Conservation (phyloP, 1,140 invertebrate genomes). For the Mamestra configurata region DNA sequence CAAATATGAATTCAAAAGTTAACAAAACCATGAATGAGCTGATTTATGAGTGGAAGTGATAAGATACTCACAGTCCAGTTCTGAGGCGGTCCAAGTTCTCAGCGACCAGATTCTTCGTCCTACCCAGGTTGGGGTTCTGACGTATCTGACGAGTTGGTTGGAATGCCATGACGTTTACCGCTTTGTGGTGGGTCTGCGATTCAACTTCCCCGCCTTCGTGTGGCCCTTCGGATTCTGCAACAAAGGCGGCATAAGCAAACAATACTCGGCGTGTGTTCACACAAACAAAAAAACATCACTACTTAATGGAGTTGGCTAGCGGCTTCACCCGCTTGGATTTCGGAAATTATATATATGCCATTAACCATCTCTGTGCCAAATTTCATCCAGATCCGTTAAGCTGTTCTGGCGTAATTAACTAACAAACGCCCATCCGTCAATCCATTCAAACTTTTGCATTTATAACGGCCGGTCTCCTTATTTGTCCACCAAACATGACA, state of each 20-base stretch:
- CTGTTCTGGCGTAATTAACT: too few relatives aligned
- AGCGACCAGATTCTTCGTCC: slow-evolving; percentile 69
- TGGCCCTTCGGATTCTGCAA: slow-evolving; percentile 29
- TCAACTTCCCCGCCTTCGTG: slow-evolving; percentile 54
- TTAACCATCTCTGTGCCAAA: too few relatives aligned
- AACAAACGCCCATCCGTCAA: too few relatives aligned
- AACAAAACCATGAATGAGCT: background rate
- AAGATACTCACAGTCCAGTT: slow-evolving; percentile 72
- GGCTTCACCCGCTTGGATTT: too few relatives aligned
- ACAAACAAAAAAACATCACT: too few relatives aligned
- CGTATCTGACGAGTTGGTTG: slow-evolving; percentile 66
- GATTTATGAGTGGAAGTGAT: background rate
- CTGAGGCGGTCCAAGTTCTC: slow-evolving; percentile 71
- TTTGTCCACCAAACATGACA: too few relatives aligned
- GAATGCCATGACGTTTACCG: slow-evolving; percentile 28
- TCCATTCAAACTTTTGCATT: too few relatives aligned
- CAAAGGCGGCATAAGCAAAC: background rate
- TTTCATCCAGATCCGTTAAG: too few relatives aligned
- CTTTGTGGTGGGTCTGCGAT: background rate
- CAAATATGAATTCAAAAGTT: background rate
- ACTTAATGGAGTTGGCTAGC: too few relatives aligned
- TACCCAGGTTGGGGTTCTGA: slow-evolving; percentile 77
- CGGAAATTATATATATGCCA: too few relatives aligned
- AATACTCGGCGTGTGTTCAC: background rate
- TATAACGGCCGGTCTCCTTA: too few relatives aligned